Base-by-base conservation (phyloP, 2,797 vertebrate genomes). In the Enteromius argenteus region DNA sequence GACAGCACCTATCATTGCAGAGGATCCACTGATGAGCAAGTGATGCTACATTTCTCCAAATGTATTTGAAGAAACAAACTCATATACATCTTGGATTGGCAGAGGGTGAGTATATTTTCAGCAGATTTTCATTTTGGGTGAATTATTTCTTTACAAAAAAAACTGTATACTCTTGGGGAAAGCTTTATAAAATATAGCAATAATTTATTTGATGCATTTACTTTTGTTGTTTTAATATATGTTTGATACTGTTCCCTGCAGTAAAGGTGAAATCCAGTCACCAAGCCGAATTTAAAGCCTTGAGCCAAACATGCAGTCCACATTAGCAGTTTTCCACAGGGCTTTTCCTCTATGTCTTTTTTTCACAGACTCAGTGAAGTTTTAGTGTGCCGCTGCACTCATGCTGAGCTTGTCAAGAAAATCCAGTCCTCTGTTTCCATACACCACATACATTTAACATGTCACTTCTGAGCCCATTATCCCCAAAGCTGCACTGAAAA, bases 391-490 rank as follows among this genome's bases (percentile, higher is more conserved):
- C 51, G 72, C 60, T 23, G 46, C 51, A 44, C 35, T 77, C 74
- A 49, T n/a, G 64, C 74, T 78, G 82, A 78, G 82, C 82, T 78
- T 78, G 74, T 84, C 74, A 78, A 58, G 66, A 78, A 32, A 62
- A 71, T 58, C 51, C 74, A 46, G 60, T 71, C 5, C 51, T 78
- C 49, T 60, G 66, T 62, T 84, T 84, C 74, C 14, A 67, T 77
- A 27, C 37, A 62, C 23, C 35, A 37, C 66, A 69, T 30, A 76
- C 23, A 17, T 23, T 75, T 83, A 68, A 42, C 35, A 51, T 77
- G 74, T 84, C 74, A 84, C 82, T 84, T 78, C 81, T 69, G 64
- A 69, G 64, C 74, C 74, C 73, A 84, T 69, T 84, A 69, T 84
- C 73, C 73, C 74, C 46, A 56, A 37, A 62, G 37, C 51, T 77